These are phyloP conservation scores for Troides oblongomaculatus DNA, from an alignment of 2,888 invertebrate species.

Conservation along the genomic window DNA sequence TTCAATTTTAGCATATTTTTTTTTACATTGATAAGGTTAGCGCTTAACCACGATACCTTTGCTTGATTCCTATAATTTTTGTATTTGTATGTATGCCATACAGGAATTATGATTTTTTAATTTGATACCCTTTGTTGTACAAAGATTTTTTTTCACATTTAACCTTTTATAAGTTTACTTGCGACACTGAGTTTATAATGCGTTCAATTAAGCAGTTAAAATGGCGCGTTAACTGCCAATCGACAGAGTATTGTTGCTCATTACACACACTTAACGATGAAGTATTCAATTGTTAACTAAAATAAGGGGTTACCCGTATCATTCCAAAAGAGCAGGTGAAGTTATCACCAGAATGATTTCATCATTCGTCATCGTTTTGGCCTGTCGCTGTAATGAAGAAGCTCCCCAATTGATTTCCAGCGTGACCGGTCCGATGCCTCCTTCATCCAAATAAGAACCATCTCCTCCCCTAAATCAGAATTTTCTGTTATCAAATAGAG, in stretches of 20 bases:
- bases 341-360: conserved; percentile 36
- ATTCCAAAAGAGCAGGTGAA: conserved; percentile 27
- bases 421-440: too few relatives aligned
- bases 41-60: too few relatives aligned
- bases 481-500: too few relatives aligned
- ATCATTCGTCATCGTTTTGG: background rate
- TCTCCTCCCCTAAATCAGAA: too few relatives aligned
- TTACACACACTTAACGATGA: conserved; percentile 28
- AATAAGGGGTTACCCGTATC: conserved; percentile 28
- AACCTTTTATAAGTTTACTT: conserved; percentile 2
- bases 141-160: background rate
- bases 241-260: conserved; percentile 30
- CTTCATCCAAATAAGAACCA: too few relatives aligned
- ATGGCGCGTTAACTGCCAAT: conserved; percentile 31
- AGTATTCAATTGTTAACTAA: conserved; percentile 24
- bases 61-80: too few relatives aligned
- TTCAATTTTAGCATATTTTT: too few relatives aligned
- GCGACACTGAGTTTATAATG: conserved; percentile 33
- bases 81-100: too few relatives aligned
- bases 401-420: background rate
- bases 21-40: too few relatives aligned
- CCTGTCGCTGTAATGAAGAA: background rate
- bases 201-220: conserved; percentile 35
- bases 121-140: background rate
- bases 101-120: too few relatives aligned